Base-by-base conservation (phyloP, 2,888 invertebrate genomes). In the Scrobipalpa atriplicella region DNA sequence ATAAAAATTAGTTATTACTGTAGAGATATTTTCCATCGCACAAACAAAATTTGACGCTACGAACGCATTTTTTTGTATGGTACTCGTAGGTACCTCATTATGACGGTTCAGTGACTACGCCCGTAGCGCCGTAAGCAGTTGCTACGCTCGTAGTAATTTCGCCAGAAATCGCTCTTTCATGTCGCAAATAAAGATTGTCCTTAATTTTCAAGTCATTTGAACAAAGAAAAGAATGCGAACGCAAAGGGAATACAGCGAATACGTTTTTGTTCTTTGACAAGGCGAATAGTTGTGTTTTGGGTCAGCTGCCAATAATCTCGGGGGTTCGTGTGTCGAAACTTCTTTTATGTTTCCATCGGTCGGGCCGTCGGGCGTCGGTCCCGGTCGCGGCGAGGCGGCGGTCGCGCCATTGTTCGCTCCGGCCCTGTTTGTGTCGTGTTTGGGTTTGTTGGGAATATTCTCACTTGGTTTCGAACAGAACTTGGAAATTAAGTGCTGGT, bases 271-370 rank as follows among this genome's bases (percentile, higher is more conserved):
- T 21, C 43, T 47, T 62, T 62, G 47, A 29, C 47, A 47, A 21
- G 72, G 74, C 73, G 71, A 72, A 70, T 67, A 69, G 72, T 71
- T 72, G 73, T 72, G 71, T 69, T 68, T 21, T 43, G 62, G 74
- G 71, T 73, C 78, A 77, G 74, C 73, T 75, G 75, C 72, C 76
- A 82, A 80, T 81, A 82, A 80, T 81, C 79, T 76, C 70, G 69
- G 70, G 77, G 73, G 77, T 79, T 75, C 73, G 73, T 75, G 73
- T 73, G 75, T 71, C 76, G 79, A 78, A 78, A 81, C 77, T 81
- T 75, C 79, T 81, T 82, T 83, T 81, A 80, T 83, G 81, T 83
- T 81, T 78, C 72, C 77, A 76, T 79, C 74, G 74, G 75, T 76
- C 78, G 79, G 79, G 76, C 76, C n/a, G 78, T 80, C 73, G 77